These are phyloP conservation scores for Eumerus sabulonum DNA, from an alignment of 2,888 invertebrate species.

Conservation along the genomic window DNA sequence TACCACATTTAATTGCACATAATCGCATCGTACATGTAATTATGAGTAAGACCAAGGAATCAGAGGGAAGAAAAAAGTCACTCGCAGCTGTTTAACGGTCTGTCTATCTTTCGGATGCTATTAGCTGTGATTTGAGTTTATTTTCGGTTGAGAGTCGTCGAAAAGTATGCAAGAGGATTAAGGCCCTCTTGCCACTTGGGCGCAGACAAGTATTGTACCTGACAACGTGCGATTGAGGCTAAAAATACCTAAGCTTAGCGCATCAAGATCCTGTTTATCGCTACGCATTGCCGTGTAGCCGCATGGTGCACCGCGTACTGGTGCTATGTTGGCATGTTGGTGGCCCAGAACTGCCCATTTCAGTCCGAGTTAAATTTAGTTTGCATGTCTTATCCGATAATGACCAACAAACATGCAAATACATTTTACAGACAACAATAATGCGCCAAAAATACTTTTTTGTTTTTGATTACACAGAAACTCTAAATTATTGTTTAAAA, in stretches of 20 bases:
- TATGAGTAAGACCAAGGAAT: constrained; percentile 14
- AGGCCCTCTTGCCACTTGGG: constrained; percentile 20
- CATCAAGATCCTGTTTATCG: too few species aligned
- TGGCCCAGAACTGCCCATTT: constrained; percentile 58
- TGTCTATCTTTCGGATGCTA: not conserved
- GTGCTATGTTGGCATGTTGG: constrained; percentile 2
- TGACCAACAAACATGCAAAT: not conserved
- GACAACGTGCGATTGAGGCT: constrained; percentile 31
- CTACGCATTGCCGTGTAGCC: too few species aligned
- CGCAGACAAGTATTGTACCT: constrained; percentile 12
- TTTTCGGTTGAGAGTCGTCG: constrained; percentile 44
- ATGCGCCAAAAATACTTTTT: too few species aligned
- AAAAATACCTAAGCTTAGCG: constrained; percentile 25
- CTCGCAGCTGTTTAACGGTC: constrained; percentile 37
- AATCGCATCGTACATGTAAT: constrained; percentile 42
- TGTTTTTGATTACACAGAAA: not conserved
- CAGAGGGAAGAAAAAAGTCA: constrained; percentile 7
- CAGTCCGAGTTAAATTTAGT: constrained; percentile 28
- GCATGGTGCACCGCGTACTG: too few species aligned
- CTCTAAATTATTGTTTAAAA: not conserved
- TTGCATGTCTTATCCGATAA: not conserved
- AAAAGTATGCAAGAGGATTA: constrained; percentile 37
- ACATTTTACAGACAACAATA: not conserved
- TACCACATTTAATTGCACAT: constrained; percentile 29
- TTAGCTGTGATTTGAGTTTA: constrained; percentile 26